phyloP scores from a whole-genome alignment of 2,888 invertebrate species.

The Macaria liturata region DNA sequence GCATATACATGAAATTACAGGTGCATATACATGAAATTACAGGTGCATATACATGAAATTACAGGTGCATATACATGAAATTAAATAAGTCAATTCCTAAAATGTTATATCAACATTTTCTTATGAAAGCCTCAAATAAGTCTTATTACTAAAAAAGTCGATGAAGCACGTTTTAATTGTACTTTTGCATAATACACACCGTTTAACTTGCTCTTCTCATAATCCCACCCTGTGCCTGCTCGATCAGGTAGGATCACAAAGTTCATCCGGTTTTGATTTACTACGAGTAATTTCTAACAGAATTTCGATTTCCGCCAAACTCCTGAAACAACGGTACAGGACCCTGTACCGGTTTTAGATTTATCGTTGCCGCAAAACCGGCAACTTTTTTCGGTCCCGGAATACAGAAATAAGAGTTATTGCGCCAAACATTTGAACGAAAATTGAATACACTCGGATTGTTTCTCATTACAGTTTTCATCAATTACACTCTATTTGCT shows the following conservation, averaged over 20 bases:
- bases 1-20: too few relatives aligned
- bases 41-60: too few relatives aligned
- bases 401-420: constrained; percentile 29
- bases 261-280: constrained; percentile 36
- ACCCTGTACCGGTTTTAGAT: constrained; percentile 30
- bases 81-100: too few relatives aligned
- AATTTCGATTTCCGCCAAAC: constrained; percentile 39
- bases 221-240: constrained; percentile 2
- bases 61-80: too few relatives aligned
- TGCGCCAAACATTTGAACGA: constrained; percentile 30
- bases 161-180: too few relatives aligned
- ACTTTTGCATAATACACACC: too few relatives aligned
- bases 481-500: constrained; percentile 37
- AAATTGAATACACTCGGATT: constrained; percentile 41
- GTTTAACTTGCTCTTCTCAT: too few relatives aligned
- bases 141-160: too few relatives aligned
- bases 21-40: too few relatives aligned
- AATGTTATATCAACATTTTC: too few relatives aligned
- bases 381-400: constrained; percentile 36
- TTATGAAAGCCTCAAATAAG: too few relatives aligned
- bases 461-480: constrained; percentile 47
- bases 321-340: constrained; percentile 30
- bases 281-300: constrained; percentile 35
- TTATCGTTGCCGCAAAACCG: constrained; percentile 36
- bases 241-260: constrained; percentile 27